Evolutionary conservation across 1,140 invertebrate genomes (phyloP), one percentile per base, ranked within the genome.

Genomic region (Drosophila tropicalis): DNA sequence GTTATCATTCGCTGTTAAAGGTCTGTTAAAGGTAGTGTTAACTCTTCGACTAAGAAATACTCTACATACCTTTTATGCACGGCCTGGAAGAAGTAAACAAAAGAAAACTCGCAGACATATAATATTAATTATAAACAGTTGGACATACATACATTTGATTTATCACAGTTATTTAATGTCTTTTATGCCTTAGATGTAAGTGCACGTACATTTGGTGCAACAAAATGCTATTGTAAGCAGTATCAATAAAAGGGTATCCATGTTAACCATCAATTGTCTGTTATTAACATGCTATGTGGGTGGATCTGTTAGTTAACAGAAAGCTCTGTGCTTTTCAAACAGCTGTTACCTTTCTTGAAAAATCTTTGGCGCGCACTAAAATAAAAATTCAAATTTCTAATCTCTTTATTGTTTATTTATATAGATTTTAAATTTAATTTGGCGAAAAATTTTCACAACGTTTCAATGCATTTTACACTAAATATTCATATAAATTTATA

Each of bases 391-490:
- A 36, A 57, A 13, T 36, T 34, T 1, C 10, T 6, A 3, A 15
- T 17, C 29, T 29, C 29, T 29, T 5, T 29, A 1, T 29, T 29
- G 1, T 4, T 12, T 57, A 47, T 55, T n/a, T 51, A 58, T 57
- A 40, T 57, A 57, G 67, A 6, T 75, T 76, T 76, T 75, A 68
- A 68, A 63, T 55, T 13, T 63, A 44, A 56, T 41, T 62, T 63
- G 64, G 58, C 39, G 69, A 60, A 69, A 69, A 39, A 60, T 60
- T 19, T 77, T 77, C 67, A 70, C 77, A 73, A 67, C 56, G 62
- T 76, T 84, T 73, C 51, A 57, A 70, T 72, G 81, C 77, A 68
- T 73, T 81, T 63, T 65, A 57, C 44, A 79, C 72, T 68, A 79
- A 72, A 70, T 61, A 76, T 65, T 56, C 62, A 74, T 47, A n/a